Evolutionary conservation across 2,888 invertebrate species (phyloP), one percentile per base, ranked within the genome.

Genomic region (Sepiola atlantica): DNA sequence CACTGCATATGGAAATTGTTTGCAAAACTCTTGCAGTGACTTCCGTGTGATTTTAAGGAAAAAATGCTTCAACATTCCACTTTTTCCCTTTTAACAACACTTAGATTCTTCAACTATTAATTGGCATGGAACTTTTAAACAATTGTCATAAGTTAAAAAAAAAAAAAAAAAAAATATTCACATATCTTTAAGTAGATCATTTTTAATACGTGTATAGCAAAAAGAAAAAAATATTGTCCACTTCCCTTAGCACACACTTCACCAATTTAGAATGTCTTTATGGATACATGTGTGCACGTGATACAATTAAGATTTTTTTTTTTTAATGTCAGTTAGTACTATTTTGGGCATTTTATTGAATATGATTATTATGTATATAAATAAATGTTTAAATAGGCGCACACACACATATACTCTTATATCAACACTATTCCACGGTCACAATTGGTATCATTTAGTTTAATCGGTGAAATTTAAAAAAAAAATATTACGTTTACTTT

Each of bases 51-150:
- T 45, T 92, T 92, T 55, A 54, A n/a, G 92, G 92, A 92, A 55
- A 35, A 92, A 92, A 92, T 92, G 92, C 92, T 92, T 45, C 92
- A 54, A 92, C 92, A 92, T 92, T 92, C 92, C 92, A 92, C 45
- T n/a, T 55, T 55, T 92, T n/a, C 35, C 28, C 28, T 54, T 92
- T 32, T 92, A 32, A 55, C 28, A 92, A 45, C n/a, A 92, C 28
- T 12, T 77, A 77, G 77, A 77, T 77, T n/a, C 16, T n/a, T 16
- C n/a, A 77, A n/a, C 32, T 77, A 77, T 32, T 77, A 77, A 77
- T 77, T n/a, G n/a, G 77, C n/a, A 77, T n/a, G 77, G 18, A 77
- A 32, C n/a, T n/a, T 77, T 77, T 32, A 32, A 32, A 77, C n/a
- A n/a, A n/a, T 77, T 77, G 77, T 77, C n/a, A 32, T n/a, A 2